Base-by-base conservation (phyloP, 1,140 invertebrate genomes). In the Ips typographus region DNA sequence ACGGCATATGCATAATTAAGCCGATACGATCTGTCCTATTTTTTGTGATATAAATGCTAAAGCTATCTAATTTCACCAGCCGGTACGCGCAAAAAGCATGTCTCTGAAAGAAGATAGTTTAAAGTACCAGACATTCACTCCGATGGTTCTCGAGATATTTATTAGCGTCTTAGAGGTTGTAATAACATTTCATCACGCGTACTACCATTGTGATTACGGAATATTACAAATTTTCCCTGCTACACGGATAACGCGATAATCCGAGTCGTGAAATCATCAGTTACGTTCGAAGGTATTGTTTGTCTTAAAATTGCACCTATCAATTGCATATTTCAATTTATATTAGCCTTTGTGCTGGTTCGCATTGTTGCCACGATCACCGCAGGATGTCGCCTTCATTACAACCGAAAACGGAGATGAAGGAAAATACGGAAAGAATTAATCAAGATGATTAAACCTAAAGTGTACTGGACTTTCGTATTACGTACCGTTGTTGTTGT, bases 401-500 rank as follows among this genome's bases (percentile, higher is more conserved):
- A 22, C 22, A 22, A 22, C 22, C 22, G 22, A 22, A 22, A 22
- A 22, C 22, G 22, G 22, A 22, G 22, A 22, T 22, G 22, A n/a
- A 59, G 40, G 22, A 22, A 22, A 22, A 22, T 22, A 22, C 22
- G 22, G 22, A 22, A 22, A 22, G 22, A 22, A 22, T 22, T 22
- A 22, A 22, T 22, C 22, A 22, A 22, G 22, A 22, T 22, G 22
- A 22, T 22, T 22, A 22, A 22, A 22, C 22, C 22, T 22, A 22
- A 22, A 22, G 22, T 62, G 60, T 62, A 42, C 49, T 37, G 64
- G 64, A 57, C 64, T 65, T 57, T 57, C 53, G 38, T 57, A 47
- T 51, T 44, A 56, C 49, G 40, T 55, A 68, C 58, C 44, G 36
- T 51, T 60, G 62, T 62, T 68, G 62, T 44, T 67, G 53, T 68